These are phyloP conservation scores for Bhutanitis thaidina DNA, from an alignment of 2,888 invertebrate species.

Conservation along the genomic window DNA sequence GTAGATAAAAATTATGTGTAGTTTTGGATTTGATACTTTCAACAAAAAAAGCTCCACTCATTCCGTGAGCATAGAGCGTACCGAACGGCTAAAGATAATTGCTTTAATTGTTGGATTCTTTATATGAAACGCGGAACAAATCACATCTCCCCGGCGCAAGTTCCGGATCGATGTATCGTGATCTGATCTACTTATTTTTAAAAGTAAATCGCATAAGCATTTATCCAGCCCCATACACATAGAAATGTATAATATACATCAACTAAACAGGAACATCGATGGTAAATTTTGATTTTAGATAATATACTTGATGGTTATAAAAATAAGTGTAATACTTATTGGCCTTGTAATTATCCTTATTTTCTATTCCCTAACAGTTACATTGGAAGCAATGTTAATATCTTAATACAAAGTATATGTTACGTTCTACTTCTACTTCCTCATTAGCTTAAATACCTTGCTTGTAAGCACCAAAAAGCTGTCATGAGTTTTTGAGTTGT, in stretches of 20 bases:
- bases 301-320: no score
- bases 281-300: no score
- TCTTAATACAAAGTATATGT: neutral
- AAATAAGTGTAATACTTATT: no score
- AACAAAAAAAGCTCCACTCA: conserved; percentile 24
- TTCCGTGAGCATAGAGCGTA: conserved; percentile 60
- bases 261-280: neutral
- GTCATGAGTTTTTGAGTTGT: no score
- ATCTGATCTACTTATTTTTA: conserved; percentile 58
- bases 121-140: conserved; percentile 57
- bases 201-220: conserved; percentile 38
- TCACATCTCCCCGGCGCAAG: conserved; percentile 38
- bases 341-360: no score
- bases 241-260: neutral
- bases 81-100: conserved; percentile 51
- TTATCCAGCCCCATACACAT: neutral
- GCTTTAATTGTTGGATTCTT: conserved; percentile 55
- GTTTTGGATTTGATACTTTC: conserved; percentile 23
- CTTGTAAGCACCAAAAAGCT: no score
- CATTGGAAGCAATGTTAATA: no score
- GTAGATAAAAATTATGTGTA: conserved; percentile 13
- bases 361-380: no score
- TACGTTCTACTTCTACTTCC: no score
- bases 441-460: no score
- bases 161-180: conserved; percentile 57